phyloP scores from a whole-genome alignment of 2,888 invertebrate genomes.

The Polia nebulosa region DNA sequence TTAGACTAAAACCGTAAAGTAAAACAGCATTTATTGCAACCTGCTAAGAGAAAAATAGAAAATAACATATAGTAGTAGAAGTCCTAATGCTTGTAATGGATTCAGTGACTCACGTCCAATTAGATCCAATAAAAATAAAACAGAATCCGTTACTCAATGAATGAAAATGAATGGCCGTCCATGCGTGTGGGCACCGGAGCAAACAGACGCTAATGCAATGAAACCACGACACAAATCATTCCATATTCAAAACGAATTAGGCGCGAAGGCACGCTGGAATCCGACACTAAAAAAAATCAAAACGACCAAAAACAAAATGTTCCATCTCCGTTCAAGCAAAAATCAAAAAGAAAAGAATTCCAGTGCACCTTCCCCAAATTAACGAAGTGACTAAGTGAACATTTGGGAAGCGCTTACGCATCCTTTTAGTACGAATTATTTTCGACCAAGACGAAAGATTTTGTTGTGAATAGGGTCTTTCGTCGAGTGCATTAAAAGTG shows the following conservation, averaged over 20 bases:
- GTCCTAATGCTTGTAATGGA: constrained; percentile 36
- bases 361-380: constrained; percentile 74
- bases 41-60: background rate
- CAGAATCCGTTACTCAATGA: constrained; percentile 69
- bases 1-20: too few relatives aligned
- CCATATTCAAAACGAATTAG: constrained; percentile 78
- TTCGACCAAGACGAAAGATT: constrained; percentile 61
- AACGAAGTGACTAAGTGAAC: constrained; percentile 80
- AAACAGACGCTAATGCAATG: constrained; percentile 74
- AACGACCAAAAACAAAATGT: constrained; percentile 52
- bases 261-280: constrained; percentile 69
- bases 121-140: constrained; percentile 70
- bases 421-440: constrained; percentile 72
- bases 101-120: constrained; percentile 63
- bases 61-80: constrained; percentile 13
- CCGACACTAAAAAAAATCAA: constrained; percentile 42
- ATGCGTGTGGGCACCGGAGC: constrained; percentile 67
- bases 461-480: constrained; percentile 69
- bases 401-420: constrained; percentile 73
- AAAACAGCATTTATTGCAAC: background rate
- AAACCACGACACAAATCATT: constrained; percentile 77
- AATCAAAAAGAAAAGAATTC: constrained; percentile 61
- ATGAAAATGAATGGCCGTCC: constrained; percentile 72
- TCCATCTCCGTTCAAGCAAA: constrained; percentile 48
- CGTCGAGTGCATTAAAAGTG: constrained; percentile 68